A percentile compares a stretch with the other conserved stretches of the same genome.
Conservation (phyloP, 2,888 invertebrate genomes). For the Cabera pusaria region DNA sequence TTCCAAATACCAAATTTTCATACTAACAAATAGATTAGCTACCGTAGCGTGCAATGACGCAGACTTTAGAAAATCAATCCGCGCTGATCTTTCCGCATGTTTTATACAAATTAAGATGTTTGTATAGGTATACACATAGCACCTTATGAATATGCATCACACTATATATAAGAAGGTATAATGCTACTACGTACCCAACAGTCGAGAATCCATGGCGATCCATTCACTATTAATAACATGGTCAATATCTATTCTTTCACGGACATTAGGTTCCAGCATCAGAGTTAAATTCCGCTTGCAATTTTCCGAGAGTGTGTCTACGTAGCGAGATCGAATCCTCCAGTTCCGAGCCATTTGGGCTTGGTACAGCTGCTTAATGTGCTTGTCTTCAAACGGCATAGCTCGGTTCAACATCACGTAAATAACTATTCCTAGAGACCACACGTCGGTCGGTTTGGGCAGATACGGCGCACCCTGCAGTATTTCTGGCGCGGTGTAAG, state of each 20-base stretch:
- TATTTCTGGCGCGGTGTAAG: conserved; percentile 94
- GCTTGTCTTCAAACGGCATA: conserved; percentile 92
- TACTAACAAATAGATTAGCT: too few relatives aligned
- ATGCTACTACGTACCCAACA: conserved; percentile 54
- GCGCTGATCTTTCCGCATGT: too few relatives aligned
- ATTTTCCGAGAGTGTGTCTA: conserved; percentile 80
- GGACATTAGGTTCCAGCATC: conserved; percentile 87
- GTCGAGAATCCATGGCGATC: conserved; percentile 86
- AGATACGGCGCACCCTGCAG: conserved; percentile 89
- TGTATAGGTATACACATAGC: too few relatives aligned
- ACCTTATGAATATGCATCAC: too few relatives aligned
- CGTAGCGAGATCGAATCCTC: conserved; percentile 87
- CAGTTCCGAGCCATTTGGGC: conserved; percentile 83
- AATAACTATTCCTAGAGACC: conserved; percentile 91
- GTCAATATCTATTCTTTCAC: conserved; percentile 83
- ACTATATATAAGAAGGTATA: too few relatives aligned
- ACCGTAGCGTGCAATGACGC: too few relatives aligned
- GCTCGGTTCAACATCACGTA: conserved; percentile 93
- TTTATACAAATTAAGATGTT: too few relatives aligned
- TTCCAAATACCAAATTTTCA: too few relatives aligned
- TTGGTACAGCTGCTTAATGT: conserved; percentile 87
- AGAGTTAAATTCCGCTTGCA: conserved; percentile 84
- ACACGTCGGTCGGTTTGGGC: conserved; percentile 89
- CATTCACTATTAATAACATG: conserved; percentile 83
- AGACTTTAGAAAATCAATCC: too few relatives aligned